These are phyloP conservation scores for Lophura nycthemera DNA, from an alignment of 2,113 vertebrate genomes.

Conservation along the genomic window DNA sequence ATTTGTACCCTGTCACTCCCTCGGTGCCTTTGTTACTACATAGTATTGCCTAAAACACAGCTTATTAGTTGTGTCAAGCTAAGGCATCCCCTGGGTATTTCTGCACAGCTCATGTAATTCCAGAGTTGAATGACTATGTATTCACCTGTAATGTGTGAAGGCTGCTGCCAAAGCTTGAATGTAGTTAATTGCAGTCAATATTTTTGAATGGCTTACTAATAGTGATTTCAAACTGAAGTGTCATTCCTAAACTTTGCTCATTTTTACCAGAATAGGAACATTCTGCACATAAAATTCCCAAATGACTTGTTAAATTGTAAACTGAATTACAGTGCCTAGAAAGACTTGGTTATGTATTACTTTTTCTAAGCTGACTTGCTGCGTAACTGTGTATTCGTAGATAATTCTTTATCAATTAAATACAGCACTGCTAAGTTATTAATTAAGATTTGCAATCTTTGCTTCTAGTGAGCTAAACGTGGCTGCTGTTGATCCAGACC, in stretches of 20 bases:
- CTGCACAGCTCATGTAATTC: constrained; percentile 72
- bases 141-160: constrained; percentile 71
- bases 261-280: constrained; percentile 61
- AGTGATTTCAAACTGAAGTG: constrained; percentile 66
- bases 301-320: constrained; percentile 57
- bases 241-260: constrained; percentile 65
- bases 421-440: background rate
- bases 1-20: constrained; percentile 19
- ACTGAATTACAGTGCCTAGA: constrained; percentile 45
- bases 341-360: constrained; percentile 22
- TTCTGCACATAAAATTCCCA: constrained; percentile 50
- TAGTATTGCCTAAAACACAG: constrained; percentile 67
- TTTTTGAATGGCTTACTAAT: constrained; percentile 74
- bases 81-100: constrained; percentile 72
- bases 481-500: constrained; percentile 89
- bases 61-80: constrained; percentile 72
- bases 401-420: constrained; percentile 1
- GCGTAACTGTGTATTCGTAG: constrained; percentile 16
- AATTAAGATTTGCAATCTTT: constrained; percentile 46
- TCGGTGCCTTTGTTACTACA: constrained; percentile 20
- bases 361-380: constrained; percentile 34
- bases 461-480: constrained; percentile 92
- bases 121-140: constrained; percentile 59
- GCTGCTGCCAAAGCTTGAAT: constrained; percentile 69
- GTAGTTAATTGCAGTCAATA: constrained; percentile 73